Percentiles rank a stretch among this genome's conserved stretches.
Conservation (phyloP, 2,888 invertebrate genomes). For the Heliconius charithonia region DNA sequence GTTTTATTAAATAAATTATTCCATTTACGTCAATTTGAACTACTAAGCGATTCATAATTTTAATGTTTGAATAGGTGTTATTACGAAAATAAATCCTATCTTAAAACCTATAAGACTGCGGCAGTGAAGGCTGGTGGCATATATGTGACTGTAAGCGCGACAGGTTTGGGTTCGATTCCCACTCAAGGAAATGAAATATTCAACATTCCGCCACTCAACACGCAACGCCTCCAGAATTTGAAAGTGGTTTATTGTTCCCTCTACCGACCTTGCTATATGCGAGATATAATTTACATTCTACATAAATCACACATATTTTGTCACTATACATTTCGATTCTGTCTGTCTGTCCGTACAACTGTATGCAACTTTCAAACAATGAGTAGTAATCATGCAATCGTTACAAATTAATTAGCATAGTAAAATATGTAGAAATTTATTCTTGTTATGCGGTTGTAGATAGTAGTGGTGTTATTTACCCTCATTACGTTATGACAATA, state of each 20-base stretch:
- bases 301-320: neutral
- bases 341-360: constrained; percentile 48
- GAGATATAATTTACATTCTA: neutral
- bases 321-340: constrained; percentile 44
- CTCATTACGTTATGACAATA: constrained; percentile 4
- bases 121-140: too few relatives aligned
- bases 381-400: constrained; percentile 52
- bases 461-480: neutral
- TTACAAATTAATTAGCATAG: constrained; percentile 61
- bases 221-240: too few relatives aligned
- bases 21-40: constrained; percentile 32
- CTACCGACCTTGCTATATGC: too few relatives aligned
- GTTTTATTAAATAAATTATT: constrained; percentile 27
- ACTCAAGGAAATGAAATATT: too few relatives aligned
- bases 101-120: neutral
- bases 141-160: too few relatives aligned
- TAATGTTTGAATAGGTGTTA: constrained; percentile 18
- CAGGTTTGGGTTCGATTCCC: too few relatives aligned
- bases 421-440: constrained; percentile 49
- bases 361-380: constrained; percentile 53
- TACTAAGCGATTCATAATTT: neutral
- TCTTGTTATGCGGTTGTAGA: constrained; percentile 35
- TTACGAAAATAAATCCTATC: constrained; percentile 3
- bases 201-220: too few relatives aligned
- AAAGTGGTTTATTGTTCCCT: too few relatives aligned